Conservation (phyloP, 2,797 vertebrate genomes). For the Poecilia gillii region DNA sequence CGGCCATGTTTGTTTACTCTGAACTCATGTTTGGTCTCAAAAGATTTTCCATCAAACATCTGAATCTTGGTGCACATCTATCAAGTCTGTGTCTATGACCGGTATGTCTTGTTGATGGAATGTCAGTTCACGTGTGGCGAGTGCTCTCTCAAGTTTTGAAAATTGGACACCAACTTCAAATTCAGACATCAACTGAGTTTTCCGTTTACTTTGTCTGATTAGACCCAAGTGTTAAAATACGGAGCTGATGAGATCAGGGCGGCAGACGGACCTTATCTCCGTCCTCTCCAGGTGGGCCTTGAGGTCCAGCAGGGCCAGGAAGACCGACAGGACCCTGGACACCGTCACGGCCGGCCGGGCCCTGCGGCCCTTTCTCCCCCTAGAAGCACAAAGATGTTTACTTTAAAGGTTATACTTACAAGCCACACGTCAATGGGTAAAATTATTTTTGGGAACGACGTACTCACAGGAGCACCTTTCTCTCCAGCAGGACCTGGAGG, state of each 20-base stretch:
- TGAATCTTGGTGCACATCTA: too few species aligned
- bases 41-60: too few species aligned
- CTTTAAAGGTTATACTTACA: conserved; percentile 17
- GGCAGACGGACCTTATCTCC: conserved; percentile 91
- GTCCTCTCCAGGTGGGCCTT: conserved; percentile 96
- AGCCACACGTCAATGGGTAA: background rate
- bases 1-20: too few species aligned
- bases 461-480: conserved; percentile 95
- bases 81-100: too few species aligned
- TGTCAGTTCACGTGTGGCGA: too few species aligned
- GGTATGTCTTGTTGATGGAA: too few species aligned
- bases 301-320: conserved; percentile 94
- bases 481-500: conserved; percentile 96
- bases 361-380: conserved; percentile 98
- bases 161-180: too few species aligned
- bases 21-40: too few species aligned
- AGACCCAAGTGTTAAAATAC: background rate
- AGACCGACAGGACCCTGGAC: conserved; percentile 97
- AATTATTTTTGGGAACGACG: background rate
- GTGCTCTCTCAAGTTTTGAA: too few species aligned
- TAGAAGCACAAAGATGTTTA: conserved; percentile 55
- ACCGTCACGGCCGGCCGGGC: conserved; percentile 95
- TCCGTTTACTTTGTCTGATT: too few species aligned
- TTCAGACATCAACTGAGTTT: background rate
- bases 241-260: background rate